Evolutionary conservation across 2,797 vertebrate genomes (phyloP).

Genomic region (Poliocrania exsul): DNA sequence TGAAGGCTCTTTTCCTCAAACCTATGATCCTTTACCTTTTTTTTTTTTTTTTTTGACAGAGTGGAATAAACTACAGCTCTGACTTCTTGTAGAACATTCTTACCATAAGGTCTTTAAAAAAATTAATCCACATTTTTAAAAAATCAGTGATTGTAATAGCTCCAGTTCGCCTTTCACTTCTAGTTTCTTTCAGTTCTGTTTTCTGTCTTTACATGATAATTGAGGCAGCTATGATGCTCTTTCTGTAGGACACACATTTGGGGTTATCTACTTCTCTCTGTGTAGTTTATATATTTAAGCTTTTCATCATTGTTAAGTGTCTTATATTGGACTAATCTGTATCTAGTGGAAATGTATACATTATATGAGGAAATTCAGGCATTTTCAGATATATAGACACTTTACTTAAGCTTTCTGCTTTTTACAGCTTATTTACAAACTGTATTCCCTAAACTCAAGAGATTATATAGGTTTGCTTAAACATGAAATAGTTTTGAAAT

Average conservation of each 20-base stretch:
- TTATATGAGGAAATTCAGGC: not conserved
- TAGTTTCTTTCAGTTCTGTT: not conserved
- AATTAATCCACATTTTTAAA: not conserved
- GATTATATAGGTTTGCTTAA: not conserved
- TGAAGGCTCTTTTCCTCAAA: not conserved
- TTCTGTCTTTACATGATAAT: not conserved
- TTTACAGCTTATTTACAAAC: not conserved
- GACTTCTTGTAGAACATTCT: not conserved
- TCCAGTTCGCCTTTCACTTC: not conserved
- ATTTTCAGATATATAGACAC: not conserved
- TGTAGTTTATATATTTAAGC: not conserved
- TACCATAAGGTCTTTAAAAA: not conserved
- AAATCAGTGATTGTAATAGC: not conserved
- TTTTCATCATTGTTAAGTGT: not conserved
- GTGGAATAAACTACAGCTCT: not conserved
- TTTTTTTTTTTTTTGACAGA: fast-evolving
- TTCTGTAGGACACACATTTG: not conserved
- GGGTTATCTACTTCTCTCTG: not conserved
- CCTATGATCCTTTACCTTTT: not conserved
- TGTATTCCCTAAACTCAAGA: not conserved
- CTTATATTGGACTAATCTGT: not conserved
- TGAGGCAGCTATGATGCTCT: not conserved
- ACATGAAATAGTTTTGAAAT: not conserved
- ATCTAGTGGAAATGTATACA: not conserved
- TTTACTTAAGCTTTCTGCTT: not conserved